Evolutionary conservation across 2,113 vertebrate species (phyloP).

Genomic region (Psophia crepitans): DNA sequence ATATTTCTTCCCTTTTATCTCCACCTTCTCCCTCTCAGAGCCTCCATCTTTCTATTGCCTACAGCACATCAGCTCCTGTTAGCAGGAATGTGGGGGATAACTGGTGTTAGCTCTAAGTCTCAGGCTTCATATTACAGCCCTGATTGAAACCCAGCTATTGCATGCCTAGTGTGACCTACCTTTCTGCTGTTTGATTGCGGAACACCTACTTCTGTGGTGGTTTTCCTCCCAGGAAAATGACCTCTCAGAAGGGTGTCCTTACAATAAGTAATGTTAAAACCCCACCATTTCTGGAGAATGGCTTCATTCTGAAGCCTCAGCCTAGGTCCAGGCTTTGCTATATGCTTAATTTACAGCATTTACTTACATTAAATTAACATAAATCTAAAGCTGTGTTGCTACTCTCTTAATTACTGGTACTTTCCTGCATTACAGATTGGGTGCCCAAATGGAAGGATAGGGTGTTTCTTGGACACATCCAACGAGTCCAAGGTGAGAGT

Average conservation of each 20-base stretch:
- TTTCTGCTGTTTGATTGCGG: background rate
- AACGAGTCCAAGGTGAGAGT: background rate
- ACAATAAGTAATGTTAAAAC: background rate
- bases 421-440: background rate
- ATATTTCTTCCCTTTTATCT: conserved; percentile 50
- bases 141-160: background rate
- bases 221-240: background rate
- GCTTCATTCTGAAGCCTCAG: background rate
- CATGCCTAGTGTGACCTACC: background rate
- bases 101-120: background rate
- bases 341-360: background rate
- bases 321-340: background rate
- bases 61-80: background rate
- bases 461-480: background rate
- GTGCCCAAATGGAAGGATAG: background rate
- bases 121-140: background rate
- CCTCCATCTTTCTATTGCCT: background rate
- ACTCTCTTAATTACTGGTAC: background rate
- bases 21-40: background rate
- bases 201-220: background rate
- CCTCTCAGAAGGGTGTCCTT: background rate
- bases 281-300: background rate
- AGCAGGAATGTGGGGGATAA: background rate
- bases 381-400: background rate
- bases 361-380: background rate